Conservation (phyloP, 2,888 invertebrate species). For the Ennomos quercinarius region DNA sequence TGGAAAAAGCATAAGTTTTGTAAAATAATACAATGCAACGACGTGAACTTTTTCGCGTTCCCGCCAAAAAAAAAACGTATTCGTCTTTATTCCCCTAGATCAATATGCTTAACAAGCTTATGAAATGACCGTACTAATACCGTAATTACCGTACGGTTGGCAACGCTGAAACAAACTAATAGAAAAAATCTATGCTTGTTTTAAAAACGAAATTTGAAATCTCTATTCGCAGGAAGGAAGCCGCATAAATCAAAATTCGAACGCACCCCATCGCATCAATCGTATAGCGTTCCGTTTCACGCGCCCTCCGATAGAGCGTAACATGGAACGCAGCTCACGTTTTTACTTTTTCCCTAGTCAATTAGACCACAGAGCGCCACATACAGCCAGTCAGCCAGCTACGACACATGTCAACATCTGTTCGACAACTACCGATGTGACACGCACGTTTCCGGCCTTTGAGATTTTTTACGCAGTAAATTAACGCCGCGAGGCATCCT, state of each 20-base stretch:
- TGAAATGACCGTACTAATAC: no score
- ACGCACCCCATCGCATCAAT: constrained; percentile 53
- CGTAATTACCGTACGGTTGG: no score
- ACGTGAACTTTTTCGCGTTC: no score
- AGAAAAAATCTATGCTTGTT: constrained; percentile 17
- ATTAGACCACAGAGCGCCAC: constrained; percentile 69
- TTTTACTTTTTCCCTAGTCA: constrained; percentile 73
- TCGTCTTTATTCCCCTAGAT: constrained; percentile 37
- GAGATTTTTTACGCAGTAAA: constrained; percentile 71
- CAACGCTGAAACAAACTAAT: constrained; percentile 13
- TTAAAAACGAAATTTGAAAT: constrained; percentile 28
- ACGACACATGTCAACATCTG: constrained; percentile 83
- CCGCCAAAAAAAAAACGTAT: no score
- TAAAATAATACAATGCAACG: no score
- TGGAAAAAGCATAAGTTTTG: no score
- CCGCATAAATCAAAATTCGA: constrained; percentile 55
- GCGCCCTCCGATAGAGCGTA: constrained; percentile 44
- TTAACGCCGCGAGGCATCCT: constrained; percentile 67
- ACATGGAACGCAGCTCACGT: constrained; percentile 56
- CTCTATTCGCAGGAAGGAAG: constrained; percentile 36
- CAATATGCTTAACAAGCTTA: constrained; percentile 12
- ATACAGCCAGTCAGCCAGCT: constrained; percentile 54
- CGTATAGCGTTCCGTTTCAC: constrained; percentile 49
- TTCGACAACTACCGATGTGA: constrained; percentile 75
- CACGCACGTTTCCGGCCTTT: constrained; percentile 74